These are phyloP conservation scores for Hippocampus comes DNA, from an alignment of 2,113 vertebrate genomes.

Conservation along the genomic window DNA sequence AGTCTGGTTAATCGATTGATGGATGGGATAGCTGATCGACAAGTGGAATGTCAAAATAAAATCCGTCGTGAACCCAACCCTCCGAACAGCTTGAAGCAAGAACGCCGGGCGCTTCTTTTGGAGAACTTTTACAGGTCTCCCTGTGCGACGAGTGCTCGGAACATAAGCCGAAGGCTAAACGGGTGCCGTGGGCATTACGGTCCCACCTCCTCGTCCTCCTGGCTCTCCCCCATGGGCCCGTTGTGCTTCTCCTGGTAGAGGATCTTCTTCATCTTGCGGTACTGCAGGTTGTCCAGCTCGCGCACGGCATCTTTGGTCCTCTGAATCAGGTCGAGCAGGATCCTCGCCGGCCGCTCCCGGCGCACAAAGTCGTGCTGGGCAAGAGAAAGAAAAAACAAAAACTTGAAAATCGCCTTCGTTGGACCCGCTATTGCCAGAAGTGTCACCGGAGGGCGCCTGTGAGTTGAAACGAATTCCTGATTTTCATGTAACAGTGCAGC, in stretches of 20 bases:
- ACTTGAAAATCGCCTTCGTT: neutral
- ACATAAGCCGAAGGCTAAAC: too few relatives aligned
- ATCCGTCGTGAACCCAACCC: too few relatives aligned
- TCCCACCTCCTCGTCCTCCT: constrained; percentile 89
- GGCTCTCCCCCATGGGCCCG: constrained; percentile 87
- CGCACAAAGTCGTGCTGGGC: constrained; percentile 91
- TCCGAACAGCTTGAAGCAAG: too few relatives aligned
- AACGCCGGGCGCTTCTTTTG: too few relatives aligned
- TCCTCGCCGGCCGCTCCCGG: constrained; percentile 81
- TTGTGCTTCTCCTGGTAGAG: constrained; percentile 95
- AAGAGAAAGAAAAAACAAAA: constrained; percentile 4
- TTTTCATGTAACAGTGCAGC: too few relatives aligned
- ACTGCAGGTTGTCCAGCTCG: constrained; percentile 95
- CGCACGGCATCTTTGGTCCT: constrained; percentile 97
- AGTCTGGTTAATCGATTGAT: too few relatives aligned
- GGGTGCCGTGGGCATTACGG: too few relatives aligned
- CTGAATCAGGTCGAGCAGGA: constrained; percentile 93
- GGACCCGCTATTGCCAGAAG: neutral
- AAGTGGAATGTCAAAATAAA: too few relatives aligned
- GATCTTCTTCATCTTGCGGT: constrained; percentile 99
- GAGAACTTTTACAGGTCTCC: too few relatives aligned
- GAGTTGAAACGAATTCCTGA: constrained; percentile 11
- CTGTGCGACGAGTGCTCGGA: too few relatives aligned
- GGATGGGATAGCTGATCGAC: too few relatives aligned
- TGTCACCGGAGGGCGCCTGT: constrained; percentile 66